Conservation (phyloP, 2,113 vertebrate species). For the Bambusicola thoracicus region DNA sequence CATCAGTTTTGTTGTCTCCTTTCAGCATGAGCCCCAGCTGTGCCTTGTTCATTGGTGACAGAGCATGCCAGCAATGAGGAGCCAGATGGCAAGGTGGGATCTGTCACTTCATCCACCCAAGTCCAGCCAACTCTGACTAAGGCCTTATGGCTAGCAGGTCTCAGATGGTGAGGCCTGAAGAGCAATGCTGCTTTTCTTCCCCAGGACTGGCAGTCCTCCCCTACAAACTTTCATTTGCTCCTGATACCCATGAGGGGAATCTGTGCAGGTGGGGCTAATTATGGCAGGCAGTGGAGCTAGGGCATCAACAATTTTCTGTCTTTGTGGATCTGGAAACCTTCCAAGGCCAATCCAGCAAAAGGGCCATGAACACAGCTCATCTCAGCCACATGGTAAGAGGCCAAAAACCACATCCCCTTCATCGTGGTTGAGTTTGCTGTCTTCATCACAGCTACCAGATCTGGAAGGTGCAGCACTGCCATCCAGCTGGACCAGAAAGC, state of each 20-base stretch:
- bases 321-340: background rate
- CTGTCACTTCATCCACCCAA: background rate
- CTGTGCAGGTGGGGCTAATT: background rate
- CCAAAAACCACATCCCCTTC: background rate
- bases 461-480: background rate
- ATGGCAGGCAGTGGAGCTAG: background rate
- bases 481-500: background rate
- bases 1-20: background rate
- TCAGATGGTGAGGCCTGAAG: background rate
- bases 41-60: background rate
- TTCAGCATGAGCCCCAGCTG: background rate
- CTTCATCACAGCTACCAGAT: background rate
- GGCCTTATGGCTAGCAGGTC: background rate
- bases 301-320: background rate
- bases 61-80: background rate
- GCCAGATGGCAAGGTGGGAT: background rate
- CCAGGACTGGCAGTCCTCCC: background rate
- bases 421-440: background rate
- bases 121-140: background rate
- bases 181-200: background rate
- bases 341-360: background rate
- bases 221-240: background rate
- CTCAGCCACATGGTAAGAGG: too few relatives aligned
- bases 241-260: background rate
- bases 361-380: background rate